Evolutionary conservation across 2,113 vertebrate species (phyloP).

Genomic region (Speoplatyrhinus poulsoni): DNA sequence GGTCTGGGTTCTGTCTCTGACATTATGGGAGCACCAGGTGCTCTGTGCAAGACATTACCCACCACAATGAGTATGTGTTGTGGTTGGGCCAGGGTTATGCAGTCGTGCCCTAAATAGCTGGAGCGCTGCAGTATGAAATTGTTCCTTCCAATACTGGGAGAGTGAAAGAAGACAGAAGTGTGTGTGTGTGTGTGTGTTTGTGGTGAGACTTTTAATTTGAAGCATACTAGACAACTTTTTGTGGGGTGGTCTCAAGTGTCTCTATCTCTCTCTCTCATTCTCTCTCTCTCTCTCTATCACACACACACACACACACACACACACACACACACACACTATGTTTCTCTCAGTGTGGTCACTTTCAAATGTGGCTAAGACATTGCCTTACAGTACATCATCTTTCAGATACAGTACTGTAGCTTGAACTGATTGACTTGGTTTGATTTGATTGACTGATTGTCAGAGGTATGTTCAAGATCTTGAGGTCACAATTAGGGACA

Average conservation of each 20-base stretch:
- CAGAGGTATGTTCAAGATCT: neutral
- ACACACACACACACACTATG: no score
- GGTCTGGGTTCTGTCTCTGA: constrained; percentile 39
- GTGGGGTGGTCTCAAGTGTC: neutral
- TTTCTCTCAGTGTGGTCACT: neutral
- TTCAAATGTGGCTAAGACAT: neutral
- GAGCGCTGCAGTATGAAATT: constrained; percentile 4
- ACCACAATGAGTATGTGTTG: constrained; percentile 9
- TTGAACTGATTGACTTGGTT: neutral
- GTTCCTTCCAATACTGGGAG: constrained; percentile 10
- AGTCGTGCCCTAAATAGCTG: constrained; percentile 19
- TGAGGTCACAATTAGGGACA: neutral
- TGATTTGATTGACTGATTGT: neutral
- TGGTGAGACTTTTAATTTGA: neutral
- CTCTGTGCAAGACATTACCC: constrained; percentile 37
- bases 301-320: neutral
- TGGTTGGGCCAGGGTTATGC: constrained; percentile 28
- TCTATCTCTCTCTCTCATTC: neutral
- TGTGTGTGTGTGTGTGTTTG: constrained; percentile 1
- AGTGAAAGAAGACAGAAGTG: constrained; percentile 18
- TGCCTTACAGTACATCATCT: neutral
- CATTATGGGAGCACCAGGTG: constrained; percentile 60
- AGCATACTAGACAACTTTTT: no score
- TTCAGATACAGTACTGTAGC: neutral
- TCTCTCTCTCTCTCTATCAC: neutral